Evolutionary conservation across 2,888 invertebrate genomes (phyloP), one percentile per base, ranked within the genome.

Genomic region (Lydus trimaculatus): DNA sequence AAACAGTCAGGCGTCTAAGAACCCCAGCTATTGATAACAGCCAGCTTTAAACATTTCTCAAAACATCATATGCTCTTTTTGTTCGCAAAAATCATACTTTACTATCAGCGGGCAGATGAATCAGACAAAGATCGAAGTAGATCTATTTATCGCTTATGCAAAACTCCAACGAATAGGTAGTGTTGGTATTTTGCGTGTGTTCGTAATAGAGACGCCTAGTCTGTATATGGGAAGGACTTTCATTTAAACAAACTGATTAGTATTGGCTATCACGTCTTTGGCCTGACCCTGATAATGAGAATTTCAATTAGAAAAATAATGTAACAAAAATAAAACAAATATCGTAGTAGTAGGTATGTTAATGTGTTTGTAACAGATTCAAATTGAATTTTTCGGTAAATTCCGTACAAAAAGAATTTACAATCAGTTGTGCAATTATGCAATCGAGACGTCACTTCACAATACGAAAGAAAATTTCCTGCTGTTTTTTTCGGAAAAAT

Each of bases 231-330:
- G n/a, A 43, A 43, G 6, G 43, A 48, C 48, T 48, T 48, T 48
- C 48, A 20, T 48, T 48, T 8, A 48, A 48, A 20, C 11, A 2
- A 8, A 20, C 4, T 20, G n/a, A 11, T 48, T 20, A 2, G 48
- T 43, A 48, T 48, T 48, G 1, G 8, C 5, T n/a, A 48, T 7
- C 48, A 48, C 48, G 48, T 48, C 8, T 48, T 8, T 48, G 48
- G 48, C 48, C 48, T 48, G 48, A 48, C 48, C 48, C 48, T 48
- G 48, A 48, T 48, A 48, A 48, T 48, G 48, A 48, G 48, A 48
- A 48, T 48, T 48, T 48, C 48, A 48, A 48, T 48, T 48, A 48
- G 39, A 7, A n/a, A n/a, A 48, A 48, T 48, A 48, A 48, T 48
- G 48, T 48, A 48, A 48, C 48, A 48, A 48, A 1, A 36, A 33